phyloP scores from a whole-genome alignment of 2,888 invertebrate species.

The Timema cristinae region DNA sequence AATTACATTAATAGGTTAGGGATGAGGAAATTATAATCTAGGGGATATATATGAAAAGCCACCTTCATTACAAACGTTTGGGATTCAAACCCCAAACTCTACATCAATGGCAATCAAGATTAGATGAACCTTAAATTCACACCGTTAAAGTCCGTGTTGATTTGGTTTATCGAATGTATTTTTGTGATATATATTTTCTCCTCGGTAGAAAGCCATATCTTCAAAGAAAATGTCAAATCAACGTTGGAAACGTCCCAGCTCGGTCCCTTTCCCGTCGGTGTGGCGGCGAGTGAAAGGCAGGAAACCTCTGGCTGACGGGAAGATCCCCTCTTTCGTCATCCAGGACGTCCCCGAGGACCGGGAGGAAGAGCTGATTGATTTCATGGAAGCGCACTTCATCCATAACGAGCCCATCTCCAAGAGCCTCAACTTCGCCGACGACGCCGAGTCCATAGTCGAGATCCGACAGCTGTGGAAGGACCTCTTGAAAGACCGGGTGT shows the following conservation, averaged over 20 bases:
- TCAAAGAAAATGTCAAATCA: too few relatives aligned
- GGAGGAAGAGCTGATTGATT: conserved; percentile 44
- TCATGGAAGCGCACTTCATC: conserved; percentile 38
- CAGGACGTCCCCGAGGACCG: conserved; percentile 51
- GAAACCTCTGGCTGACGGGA: conserved; percentile 37
- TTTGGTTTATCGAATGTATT: too few relatives aligned
- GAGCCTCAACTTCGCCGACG: conserved; percentile 11
- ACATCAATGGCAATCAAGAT: too few relatives aligned
- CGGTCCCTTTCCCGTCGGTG: conserved; percentile 45
- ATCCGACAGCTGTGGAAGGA: conserved; percentile 31
- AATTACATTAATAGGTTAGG: too few relatives aligned
- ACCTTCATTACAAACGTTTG: too few relatives aligned
- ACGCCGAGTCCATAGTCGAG: conserved; percentile 4
- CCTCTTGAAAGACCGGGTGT: conserved; percentile 39
- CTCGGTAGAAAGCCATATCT: too few relatives aligned
- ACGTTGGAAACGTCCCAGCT: conserved; percentile 44
- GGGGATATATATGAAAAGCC: too few relatives aligned
- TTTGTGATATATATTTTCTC: too few relatives aligned
- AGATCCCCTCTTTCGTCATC: conserved; percentile 47
- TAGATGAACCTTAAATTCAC: too few relatives aligned
- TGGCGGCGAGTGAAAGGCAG: conserved; percentile 47
- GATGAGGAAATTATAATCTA: too few relatives aligned
- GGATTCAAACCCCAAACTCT: too few relatives aligned
- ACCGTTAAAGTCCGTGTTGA: too few relatives aligned
- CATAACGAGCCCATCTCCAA: conserved; percentile 20